Evolutionary conservation across 2,797 vertebrate genomes (phyloP), one percentile per base, ranked within the genome.

Genomic region (Rallus crepitans): DNA sequence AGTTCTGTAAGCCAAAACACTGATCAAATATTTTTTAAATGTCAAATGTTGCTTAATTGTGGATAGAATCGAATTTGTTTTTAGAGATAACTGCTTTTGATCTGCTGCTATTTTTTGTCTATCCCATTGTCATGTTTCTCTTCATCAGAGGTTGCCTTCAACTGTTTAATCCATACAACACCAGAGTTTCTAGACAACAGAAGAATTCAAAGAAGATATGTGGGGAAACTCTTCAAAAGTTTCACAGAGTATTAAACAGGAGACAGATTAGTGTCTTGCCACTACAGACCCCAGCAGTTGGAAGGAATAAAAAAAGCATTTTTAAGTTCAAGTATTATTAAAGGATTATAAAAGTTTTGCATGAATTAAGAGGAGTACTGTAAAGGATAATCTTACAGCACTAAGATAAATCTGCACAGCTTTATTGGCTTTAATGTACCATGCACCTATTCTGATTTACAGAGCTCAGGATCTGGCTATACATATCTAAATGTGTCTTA

Each of bases 21-120:
- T 82, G 95, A 98, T 98, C 96, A 97, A 97, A 97, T 98, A 95
- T 97, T 97, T 97, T 95, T 97, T 39, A 97, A 97, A 97, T 97
- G 97, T 98, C 97, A 97, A 96, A 96, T 84, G 88, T 95, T 97
- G 77, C 93, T 95, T 97, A 97, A 96, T 91, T 92, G 96, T 96
- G 94, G 96, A 93, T 95, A 83, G 93, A 42, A 1, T 89, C 25
- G 81, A 95, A 95, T 97, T 97, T 97, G 82, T 95, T 97, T 96
- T 95, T 64, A 89, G 88, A 82, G 80, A 97, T 91, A 94, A 80
- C 84, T 82, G 69, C 66, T 82, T 96, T 97, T 97, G 97, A 96
- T 97, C 92, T 92, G 48, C n/a, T 91, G 48, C 52, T 92, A 45
- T 94, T 94, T 93, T 93, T 89, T 0, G 12, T 78, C 89, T 95